Base-by-base conservation (phyloP, 2,888 invertebrate genomes). In the Drosophila affinis region DNA sequence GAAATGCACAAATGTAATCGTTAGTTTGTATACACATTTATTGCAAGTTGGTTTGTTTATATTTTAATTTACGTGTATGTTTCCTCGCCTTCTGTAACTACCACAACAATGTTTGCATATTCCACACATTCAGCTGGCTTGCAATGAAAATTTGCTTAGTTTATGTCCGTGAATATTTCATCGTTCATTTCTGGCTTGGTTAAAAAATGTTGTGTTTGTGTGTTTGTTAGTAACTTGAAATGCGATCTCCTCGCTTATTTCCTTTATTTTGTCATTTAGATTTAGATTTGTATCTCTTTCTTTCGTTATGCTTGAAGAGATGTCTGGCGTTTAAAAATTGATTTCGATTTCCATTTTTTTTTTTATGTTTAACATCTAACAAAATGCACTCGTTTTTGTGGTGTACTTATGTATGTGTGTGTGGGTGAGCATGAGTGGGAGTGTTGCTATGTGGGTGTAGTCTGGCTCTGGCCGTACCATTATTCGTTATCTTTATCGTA, bases 21-120 rank as follows among this genome's bases (percentile, higher is more conserved):
- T 73, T 77, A 24, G 89, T 91, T 82, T 91, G 91, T 91, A 88
- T 91, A 91, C 83, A 83, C 91, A 91, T 91, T 91, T 91, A 91
- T 91, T 91, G 91, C 91, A 91, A 86, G 84, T 83, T 90, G 48
- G 62, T 68, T 83, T 81, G 65, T 86, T 81, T 83, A 81, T 78
- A 78, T 84, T 76, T 64, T 84, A 75, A 83, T 84, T 72, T 76
- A 83, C 70, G 81, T 87, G 84, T 81, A 70, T 78, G 70, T 65
- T 73, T 75, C 62, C 68, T 74, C 65, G 59, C 72, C 53, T 47
- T 48, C 77, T 83, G 86, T 89, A 87, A 88, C 90, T 91, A 90
- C 91, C 91, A 91, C 91, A 90, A 91, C 91, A 90, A 91, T 75
- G 60, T 72, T 75, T 75, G 67, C 61, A 68, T 74, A 68, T 76